Base-by-base conservation (phyloP, 2,888 invertebrate species). In the Aphodius granarius region DNA sequence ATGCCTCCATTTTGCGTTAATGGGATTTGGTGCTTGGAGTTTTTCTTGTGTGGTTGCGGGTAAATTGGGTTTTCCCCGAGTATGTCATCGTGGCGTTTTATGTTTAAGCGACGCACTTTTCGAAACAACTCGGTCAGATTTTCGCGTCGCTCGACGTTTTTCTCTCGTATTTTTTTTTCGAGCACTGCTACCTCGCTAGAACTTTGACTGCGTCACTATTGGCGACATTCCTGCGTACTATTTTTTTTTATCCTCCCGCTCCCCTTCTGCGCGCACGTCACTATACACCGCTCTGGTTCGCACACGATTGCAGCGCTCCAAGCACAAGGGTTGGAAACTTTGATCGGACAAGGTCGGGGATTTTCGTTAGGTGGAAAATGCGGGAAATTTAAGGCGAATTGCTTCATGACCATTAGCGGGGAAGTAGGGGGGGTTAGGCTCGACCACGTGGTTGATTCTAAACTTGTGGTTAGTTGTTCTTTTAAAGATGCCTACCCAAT, bases 151-250 rank as follows among this genome's bases (percentile, higher is more conserved):
- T 13, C 13, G 43, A 43, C 13, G 6, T 43, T 43, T 43, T 43
- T 64, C 70, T 78, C 79, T 43, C 43, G 43, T 13, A 13, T 6
- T 43, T 43, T 43, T 43, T 43, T 43, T 43, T 2, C n/a, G n/a
- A n/a, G 75, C 79, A 81, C 79, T 83, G 84, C n/a, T n/a, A n/a
- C 13, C 43, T 43, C 43, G 43, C 87, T 88, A 88, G 89, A 89
- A 75, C 79, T 74, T 78, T 80, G 78, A 79, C 80, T 79, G 78
- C 81, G 81, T 80, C 79, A 79, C 81, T 79, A 43, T 43, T 43
- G 43, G 43, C 43, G 3, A 43, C 43, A 43, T 43, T 43, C 43
- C 43, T 43, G 13, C 43, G 43, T 43, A 43, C 43, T 43, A 43
- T 43, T 43, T 43, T 43, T 23, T 43, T 43, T 43, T 43, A 43